phyloP scores from a whole-genome alignment of 2,113 vertebrate species.

The Tor tambroides region DNA sequence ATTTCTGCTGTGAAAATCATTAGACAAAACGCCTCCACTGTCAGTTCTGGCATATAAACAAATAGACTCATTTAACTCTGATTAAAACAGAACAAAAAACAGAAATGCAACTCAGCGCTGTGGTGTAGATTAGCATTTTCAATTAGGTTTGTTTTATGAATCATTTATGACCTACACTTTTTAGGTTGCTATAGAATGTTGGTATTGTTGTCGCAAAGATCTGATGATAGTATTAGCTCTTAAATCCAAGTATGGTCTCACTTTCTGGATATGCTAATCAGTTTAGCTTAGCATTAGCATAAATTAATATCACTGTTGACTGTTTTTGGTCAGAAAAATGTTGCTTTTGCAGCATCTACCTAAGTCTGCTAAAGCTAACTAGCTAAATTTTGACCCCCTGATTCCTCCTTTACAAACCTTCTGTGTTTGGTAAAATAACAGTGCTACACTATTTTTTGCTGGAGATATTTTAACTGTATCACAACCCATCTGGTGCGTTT shows the following conservation, averaged over 20 bases:
- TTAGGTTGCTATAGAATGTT: not conserved
- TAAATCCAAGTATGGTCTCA: not conserved
- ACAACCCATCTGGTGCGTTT: not conserved
- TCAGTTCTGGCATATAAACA: not conserved
- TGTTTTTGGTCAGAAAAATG: not conserved
- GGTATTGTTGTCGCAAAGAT: not conserved
- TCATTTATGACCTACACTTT: not conserved
- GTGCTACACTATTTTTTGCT: not conserved
- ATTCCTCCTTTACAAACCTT: not conserved
- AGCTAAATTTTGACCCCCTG: not conserved
- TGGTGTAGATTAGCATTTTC: not conserved
- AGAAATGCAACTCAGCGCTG: not conserved
- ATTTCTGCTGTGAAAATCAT: not conserved
- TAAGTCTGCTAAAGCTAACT: not conserved
- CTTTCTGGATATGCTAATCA: not conserved
- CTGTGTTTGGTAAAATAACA: not conserved
- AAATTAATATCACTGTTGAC: not conserved
- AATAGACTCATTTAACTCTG: constrained; percentile 12
- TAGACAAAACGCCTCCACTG: not conserved
- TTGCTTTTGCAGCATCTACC: not conserved
- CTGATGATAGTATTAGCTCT: not conserved
- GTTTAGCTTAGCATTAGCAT: not conserved
- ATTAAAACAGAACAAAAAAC: not conserved
- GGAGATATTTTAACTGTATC: constrained; percentile 8
- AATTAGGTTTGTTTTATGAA: not conserved